Conservation (phyloP, 2,888 invertebrate genomes). For the Cantharis nigra region DNA sequence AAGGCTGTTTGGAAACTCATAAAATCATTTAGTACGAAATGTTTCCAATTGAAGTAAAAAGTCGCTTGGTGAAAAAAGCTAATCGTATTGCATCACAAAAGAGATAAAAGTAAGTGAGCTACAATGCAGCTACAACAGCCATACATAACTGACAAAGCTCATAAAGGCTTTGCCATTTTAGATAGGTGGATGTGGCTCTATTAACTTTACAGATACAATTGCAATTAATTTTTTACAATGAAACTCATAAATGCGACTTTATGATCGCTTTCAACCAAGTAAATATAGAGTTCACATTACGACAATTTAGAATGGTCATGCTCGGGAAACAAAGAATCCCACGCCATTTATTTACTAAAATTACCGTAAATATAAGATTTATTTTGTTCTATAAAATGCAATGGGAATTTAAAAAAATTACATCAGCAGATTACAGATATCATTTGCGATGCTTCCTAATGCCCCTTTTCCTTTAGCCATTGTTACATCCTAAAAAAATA, state of each 20-base stretch:
- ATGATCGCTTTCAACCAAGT: background rate
- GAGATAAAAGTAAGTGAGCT: background rate
- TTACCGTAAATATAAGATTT: background rate
- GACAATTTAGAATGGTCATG: background rate
- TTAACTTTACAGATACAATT: background rate
- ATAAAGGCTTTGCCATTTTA: background rate
- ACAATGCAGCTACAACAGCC: background rate
- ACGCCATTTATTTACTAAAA: background rate
- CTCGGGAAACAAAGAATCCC: background rate
- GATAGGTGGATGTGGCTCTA: background rate
- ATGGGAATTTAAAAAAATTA: background rate
- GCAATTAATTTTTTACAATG: background rate
- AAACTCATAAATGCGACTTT: background rate
- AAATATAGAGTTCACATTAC: background rate
- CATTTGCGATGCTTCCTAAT: background rate
- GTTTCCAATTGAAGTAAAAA: background rate
- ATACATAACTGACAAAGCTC: background rate
- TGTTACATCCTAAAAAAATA: background rate
- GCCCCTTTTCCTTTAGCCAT: background rate
- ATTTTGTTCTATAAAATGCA: background rate
- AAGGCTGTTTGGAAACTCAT: background rate
- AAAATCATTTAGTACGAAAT: background rate
- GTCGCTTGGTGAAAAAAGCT: background rate
- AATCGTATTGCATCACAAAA: background rate
- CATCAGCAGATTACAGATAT: background rate